Evolutionary conservation across 1,140 invertebrate genomes (phyloP).

Genomic region (Dufourea novaeangliae): DNA sequence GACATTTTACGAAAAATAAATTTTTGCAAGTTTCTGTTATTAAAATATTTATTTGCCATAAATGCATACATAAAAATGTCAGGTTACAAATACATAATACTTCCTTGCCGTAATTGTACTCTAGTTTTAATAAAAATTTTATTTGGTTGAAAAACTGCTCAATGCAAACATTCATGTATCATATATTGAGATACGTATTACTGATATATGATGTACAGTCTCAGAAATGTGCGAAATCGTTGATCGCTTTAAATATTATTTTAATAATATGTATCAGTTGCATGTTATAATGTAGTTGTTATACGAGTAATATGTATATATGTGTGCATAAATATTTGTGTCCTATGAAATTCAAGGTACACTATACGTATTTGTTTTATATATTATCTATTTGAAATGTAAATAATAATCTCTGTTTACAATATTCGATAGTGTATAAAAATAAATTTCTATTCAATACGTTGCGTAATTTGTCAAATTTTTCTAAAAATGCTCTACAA

Average conservation of each 20-base stretch:
- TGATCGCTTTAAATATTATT: background rate
- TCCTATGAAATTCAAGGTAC: background rate
- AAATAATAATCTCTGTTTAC: slow-evolving; percentile 26
- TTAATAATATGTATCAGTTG: slow-evolving; percentile 12
- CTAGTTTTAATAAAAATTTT: too few relatives aligned
- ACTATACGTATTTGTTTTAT: background rate
- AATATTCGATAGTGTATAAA: slow-evolving; percentile 15
- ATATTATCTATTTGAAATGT: slow-evolving; percentile 22
- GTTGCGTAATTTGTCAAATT: background rate
- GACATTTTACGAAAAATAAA: too few relatives aligned
- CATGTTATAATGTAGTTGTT: slow-evolving; percentile 25
- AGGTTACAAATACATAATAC: too few relatives aligned
- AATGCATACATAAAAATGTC: too few relatives aligned
- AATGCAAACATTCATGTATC: too few relatives aligned
- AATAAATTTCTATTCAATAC: slow-evolving; percentile 20
- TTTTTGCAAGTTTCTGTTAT: too few relatives aligned
- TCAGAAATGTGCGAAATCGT: background rate
- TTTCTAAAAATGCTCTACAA: slow-evolving; percentile 10
- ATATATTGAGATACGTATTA: background rate
- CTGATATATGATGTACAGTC: too few relatives aligned
- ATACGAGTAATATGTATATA: background rate
- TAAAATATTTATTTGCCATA: background rate
- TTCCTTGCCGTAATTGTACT: too few relatives aligned
- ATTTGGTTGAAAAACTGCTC: too few relatives aligned
- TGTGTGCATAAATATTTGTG: slow-evolving; percentile 3